Evolutionary conservation across 2,113 vertebrate species (phyloP).

Genomic region (Gnathonemus longibarbis): DNA sequence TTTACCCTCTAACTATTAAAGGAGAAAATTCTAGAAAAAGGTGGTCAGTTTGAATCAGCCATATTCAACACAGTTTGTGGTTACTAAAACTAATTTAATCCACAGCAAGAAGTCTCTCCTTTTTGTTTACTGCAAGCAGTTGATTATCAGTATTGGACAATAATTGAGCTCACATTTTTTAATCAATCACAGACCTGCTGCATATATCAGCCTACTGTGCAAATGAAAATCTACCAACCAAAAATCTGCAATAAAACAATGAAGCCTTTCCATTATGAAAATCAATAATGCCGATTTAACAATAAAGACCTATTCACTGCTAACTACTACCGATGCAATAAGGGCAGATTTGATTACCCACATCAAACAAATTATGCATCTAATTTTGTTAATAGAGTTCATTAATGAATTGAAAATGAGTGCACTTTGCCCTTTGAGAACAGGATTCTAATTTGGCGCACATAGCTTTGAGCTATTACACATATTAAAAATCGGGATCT

Average conservation of each 20-base stretch:
- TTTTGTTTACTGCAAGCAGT: neutral
- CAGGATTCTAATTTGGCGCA: constrained; percentile 18
- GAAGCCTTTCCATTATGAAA: neutral
- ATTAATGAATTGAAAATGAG: constrained; percentile 27
- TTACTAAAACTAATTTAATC: neutral
- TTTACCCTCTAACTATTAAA: neutral
- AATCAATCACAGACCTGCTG: neutral
- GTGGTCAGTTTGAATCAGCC: neutral
- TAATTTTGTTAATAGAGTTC: constrained; percentile 32
- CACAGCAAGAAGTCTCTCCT: neutral
- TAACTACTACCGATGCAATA: constrained; percentile 25
- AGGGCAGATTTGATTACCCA: constrained; percentile 27
- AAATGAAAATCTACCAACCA: neutral
- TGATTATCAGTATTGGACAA: neutral
- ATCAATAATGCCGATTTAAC: constrained; percentile 23
- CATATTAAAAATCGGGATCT: constrained; percentile 46
- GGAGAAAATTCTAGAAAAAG: neutral
- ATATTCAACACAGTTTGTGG: neutral
- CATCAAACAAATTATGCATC: constrained; percentile 33
- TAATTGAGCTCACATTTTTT: neutral
- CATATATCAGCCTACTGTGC: neutral
- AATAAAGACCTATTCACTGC: constrained; percentile 2
- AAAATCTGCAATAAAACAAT: neutral
- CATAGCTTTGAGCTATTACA: constrained; percentile 42
- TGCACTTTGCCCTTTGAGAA: constrained; percentile 25